These are phyloP conservation scores for Pollenia griseotomentosa DNA, from an alignment of 2,888 invertebrate species.

Conservation along the genomic window DNA sequence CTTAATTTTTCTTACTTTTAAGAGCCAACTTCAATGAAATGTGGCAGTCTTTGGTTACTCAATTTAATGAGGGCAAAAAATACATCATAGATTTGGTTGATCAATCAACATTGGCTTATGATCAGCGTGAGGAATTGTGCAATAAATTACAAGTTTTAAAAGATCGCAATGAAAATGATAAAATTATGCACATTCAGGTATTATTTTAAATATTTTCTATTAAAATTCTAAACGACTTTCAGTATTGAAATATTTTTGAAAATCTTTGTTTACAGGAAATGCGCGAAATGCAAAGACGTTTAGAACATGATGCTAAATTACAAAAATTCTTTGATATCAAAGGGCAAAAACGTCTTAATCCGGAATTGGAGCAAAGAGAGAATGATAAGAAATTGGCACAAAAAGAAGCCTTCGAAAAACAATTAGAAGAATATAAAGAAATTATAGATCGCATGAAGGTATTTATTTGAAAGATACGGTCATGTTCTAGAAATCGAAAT, in stretches of 20 bases:
- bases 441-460: constrained; percentile 91
- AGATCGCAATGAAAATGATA: constrained; percentile 90
- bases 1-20: neutral
- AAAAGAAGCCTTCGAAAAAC: constrained; percentile 88
- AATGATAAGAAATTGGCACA: constrained; percentile 88
- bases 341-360: constrained; percentile 91
- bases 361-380: constrained; percentile 90
- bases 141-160: constrained; percentile 92
- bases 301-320: constrained; percentile 93
- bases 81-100: constrained; percentile 94
- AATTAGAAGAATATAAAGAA: constrained; percentile 89
- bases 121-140: constrained; percentile 93
- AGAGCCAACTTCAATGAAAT: constrained; percentile 92
- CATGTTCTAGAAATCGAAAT: too few relatives aligned
- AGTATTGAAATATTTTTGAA: neutral
- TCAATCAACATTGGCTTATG: constrained; percentile 94
- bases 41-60: constrained; percentile 91
- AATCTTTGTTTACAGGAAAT: constrained; percentile 87
- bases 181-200: constrained; percentile 87
- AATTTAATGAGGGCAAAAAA: constrained; percentile 91
- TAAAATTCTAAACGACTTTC: neutral
- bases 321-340: constrained; percentile 94
- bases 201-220: neutral
- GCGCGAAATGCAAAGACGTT: constrained; percentile 92
- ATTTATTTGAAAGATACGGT: neutral